These are phyloP conservation scores for Melolontha melolontha DNA, from an alignment of 2,888 invertebrate species.

Conservation along the genomic window DNA sequence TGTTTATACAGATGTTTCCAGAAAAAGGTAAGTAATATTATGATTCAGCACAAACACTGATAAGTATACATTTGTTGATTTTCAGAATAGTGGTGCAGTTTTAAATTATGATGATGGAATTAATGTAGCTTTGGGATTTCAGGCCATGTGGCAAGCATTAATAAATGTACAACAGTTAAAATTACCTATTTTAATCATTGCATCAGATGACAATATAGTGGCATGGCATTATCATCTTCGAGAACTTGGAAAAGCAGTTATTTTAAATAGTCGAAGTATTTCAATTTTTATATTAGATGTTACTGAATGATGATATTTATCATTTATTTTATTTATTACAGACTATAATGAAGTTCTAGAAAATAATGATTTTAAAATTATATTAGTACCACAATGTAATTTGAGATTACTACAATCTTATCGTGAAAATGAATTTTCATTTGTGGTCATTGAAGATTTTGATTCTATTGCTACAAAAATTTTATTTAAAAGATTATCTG, in stretches of 20 bases:
- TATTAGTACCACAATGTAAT: constrained; percentile 31
- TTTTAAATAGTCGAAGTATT: constrained; percentile 33
- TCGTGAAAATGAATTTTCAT: constrained; percentile 23
- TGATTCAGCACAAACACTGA: constrained; percentile 1
- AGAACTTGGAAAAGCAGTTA: constrained; percentile 10
- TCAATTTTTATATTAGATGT: neutral
- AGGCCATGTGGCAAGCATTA: constrained; percentile 33
- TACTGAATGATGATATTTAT: neutral
- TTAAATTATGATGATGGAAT: constrained; percentile 39
- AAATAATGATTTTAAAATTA: constrained; percentile 3
- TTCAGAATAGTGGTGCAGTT: constrained; percentile 33
- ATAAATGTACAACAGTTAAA: constrained; percentile 17
- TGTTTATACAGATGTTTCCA: constrained; percentile 24
- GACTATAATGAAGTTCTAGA: constrained; percentile 20
- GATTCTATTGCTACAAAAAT: constrained; percentile 29
- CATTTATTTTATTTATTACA: constrained; percentile 14
- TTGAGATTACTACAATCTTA: constrained; percentile 23
- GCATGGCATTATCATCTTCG: constrained; percentile 37
- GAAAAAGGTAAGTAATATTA: constrained; percentile 26
- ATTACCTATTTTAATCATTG: constrained; percentile 32
- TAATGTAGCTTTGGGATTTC: constrained; percentile 16
- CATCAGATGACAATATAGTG: constrained; percentile 25
- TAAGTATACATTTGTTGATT: constrained; percentile 8
- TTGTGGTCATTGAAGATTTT: constrained; percentile 35
- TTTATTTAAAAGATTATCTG: constrained; percentile 34